A percentile compares a stretch with the other conserved stretches of the same genome.
Conservation (phyloP, 2,113 vertebrate genomes). For the Piliocolobus tephrosceles region DNA sequence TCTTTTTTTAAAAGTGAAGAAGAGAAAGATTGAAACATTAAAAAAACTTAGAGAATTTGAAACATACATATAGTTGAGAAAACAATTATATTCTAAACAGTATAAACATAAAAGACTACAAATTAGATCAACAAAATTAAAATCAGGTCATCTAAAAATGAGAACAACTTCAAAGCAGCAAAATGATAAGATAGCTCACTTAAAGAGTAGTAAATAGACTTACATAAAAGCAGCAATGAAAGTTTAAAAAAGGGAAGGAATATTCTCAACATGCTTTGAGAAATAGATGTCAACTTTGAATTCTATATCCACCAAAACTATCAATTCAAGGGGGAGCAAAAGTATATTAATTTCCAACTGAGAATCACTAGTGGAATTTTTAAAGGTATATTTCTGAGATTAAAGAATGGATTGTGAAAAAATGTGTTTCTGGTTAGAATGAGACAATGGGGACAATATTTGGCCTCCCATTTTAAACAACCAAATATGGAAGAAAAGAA, state of each 20-base stretch:
- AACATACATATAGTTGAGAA: background rate
- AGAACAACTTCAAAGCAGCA: background rate
- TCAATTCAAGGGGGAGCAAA: background rate
- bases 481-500: background rate
- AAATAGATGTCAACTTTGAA: background rate
- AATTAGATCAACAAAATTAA: background rate
- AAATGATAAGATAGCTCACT: background rate
- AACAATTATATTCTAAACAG: background rate
- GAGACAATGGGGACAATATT: background rate
- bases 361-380: background rate
- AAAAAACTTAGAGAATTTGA: background rate
- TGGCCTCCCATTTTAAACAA: background rate
- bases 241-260: background rate
- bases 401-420: background rate
- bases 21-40: background rate
- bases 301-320: background rate
- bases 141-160: background rate
- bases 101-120: background rate
- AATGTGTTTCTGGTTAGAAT: background rate
- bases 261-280: background rate
- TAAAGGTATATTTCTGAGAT: background rate
- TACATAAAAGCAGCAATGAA: background rate
- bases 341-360: background rate
- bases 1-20: background rate
- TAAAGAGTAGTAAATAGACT: background rate